Base-by-base conservation (phyloP, 2,888 invertebrate species). In the Apamea crenata region DNA sequence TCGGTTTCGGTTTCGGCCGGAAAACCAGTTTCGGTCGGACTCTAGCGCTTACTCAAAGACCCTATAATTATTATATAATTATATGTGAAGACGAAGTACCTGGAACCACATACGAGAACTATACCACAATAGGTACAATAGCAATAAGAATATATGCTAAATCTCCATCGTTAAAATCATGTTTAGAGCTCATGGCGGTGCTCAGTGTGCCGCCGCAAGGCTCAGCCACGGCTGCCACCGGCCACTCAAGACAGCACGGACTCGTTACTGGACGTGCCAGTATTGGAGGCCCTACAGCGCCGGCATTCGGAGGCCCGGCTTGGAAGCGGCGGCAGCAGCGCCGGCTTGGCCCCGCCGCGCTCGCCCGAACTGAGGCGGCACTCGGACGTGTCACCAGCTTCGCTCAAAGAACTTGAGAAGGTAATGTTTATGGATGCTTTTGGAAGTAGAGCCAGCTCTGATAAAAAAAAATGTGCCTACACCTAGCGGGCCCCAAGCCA, bases 341-440 rank as follows among this genome's bases (percentile, higher is more conserved):
- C 97, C 50, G 98, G 98, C 4, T 96, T 99, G 53, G 98, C 98
- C n/a, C 99, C 98, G 21, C 99, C 98, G 0, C 97, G 98, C 81
- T 98, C 98, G 83, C 98, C 98, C 0, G 99, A 99, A 92, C 95
- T 98, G 16, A 97, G 99, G 36, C 96, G 99, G 61, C 99, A 99
- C 93, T 99, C 98, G 2, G 99, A 99, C 92, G 99, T 99, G 4
- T 99, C 99, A 21, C 98, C 99, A 25, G 98, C 98, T 5, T 98
- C 98, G 63, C 96, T 99, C 70, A 99, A 99, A 93, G 99, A 99
- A 94, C 97, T 99, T n/a, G 99, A 99, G 96, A 98, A 98, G 97
- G 98, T 98, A 97, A 96, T 95, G 93, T 93, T 90, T 89, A 85
- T 84, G 82, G 61, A 82, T 78, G 32, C 53, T 61, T 71, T 73